These are phyloP conservation scores for Nerophis ophidion DNA, from an alignment of 2,113 vertebrate genomes.

Conservation along the genomic window DNA sequence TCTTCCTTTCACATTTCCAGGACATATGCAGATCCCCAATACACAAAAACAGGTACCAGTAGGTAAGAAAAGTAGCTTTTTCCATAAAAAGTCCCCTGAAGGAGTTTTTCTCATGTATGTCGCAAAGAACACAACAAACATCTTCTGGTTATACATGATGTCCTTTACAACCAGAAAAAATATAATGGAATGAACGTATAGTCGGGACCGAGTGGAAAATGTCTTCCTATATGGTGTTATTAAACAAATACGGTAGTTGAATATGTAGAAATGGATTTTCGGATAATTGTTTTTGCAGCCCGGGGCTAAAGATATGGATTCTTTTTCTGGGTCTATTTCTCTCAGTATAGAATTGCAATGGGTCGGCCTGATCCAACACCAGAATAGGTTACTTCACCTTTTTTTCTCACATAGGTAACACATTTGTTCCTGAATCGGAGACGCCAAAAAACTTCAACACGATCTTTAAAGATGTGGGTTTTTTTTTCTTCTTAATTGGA, in stretches of 20 bases:
- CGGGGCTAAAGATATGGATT: constrained; percentile 50
- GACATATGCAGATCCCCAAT: not conserved
- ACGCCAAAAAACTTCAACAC: not conserved
- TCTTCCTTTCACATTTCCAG: not conserved
- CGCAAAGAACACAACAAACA: constrained; percentile 17
- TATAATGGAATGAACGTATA: not conserved
- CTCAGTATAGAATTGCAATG: constrained; percentile 50
- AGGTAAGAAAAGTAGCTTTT: too few species aligned
- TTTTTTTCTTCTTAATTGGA: not conserved
- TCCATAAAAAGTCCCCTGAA: too few species aligned
- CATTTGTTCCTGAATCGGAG: not conserved
- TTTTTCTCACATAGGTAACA: not conserved
- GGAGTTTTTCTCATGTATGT: constrained; percentile 10
- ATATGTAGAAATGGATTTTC: constrained; percentile 71
- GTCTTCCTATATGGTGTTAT: constrained; percentile 62
- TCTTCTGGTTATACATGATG: constrained; percentile 42
- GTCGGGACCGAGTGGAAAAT: not conserved
- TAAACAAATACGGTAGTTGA: constrained; percentile 50
- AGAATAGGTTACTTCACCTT: not conserved
- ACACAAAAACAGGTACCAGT: too few species aligned
- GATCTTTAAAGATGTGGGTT: not conserved
- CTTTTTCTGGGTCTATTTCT: constrained; percentile 54
- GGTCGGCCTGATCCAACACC: constrained; percentile 39
- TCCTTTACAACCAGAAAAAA: not conserved
- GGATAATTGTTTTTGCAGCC: constrained; percentile 72